Evolutionary conservation across 37 sponge, comb jelly and placozoan species (phyloP).

Genomic region (Axinella damicornis): DNA sequence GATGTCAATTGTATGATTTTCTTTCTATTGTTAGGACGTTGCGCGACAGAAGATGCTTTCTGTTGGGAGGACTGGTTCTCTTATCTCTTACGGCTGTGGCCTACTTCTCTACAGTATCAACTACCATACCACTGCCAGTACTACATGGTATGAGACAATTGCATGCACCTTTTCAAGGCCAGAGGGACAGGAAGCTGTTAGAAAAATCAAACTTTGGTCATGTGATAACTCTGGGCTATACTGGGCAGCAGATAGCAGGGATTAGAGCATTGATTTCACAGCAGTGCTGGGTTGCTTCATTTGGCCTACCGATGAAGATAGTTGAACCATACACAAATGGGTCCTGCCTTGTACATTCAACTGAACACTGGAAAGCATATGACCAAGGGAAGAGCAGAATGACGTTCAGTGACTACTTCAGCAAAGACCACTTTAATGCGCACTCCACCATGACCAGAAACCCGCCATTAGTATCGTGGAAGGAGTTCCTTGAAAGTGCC

Average conservation of each 20-base stretch:
- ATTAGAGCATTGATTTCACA: slow-evolving; percentile 26
- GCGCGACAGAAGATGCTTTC: too few species aligned
- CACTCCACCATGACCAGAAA: not conserved
- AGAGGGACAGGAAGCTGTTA: too few species aligned
- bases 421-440: slow-evolving; percentile 11
- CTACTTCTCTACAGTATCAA: too few species aligned
- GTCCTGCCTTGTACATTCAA: slow-evolving; percentile 9
- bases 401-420: slow-evolving; percentile 24
- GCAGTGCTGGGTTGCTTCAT: slow-evolving; percentile 40
- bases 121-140: too few species aligned
- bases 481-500: slow-evolving; percentile 22
- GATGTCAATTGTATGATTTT: too few species aligned
- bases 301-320: slow-evolving; percentile 11
- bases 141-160: too few species aligned
- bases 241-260: slow-evolving; percentile 51
- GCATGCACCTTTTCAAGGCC: too few species aligned
- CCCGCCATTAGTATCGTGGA: slow-evolving; percentile 11
- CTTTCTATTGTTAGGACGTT: too few species aligned
- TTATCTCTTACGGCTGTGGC: too few species aligned
- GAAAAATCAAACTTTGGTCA: slow-evolving; percentile 16
- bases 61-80: too few species aligned
- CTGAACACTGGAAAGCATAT: not conserved
- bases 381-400: not conserved
- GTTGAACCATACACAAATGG: slow-evolving; percentile 44
- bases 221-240: slow-evolving; percentile 42